Evolutionary conservation across 1,140 invertebrate genomes (phyloP).

Genomic region (Fopius arisanus): DNA sequence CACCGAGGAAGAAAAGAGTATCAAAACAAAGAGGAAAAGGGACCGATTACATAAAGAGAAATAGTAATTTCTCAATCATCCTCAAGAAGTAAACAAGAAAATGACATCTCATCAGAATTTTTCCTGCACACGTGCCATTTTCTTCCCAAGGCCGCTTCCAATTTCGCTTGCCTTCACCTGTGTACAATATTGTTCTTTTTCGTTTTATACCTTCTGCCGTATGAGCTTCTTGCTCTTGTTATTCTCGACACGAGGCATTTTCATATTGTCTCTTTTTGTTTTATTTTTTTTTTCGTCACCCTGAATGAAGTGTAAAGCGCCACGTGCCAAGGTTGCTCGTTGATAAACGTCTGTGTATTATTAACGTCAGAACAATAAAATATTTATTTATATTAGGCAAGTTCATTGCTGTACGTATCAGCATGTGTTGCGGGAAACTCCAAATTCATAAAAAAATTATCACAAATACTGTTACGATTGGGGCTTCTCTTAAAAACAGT

Average conservation of each 20-base stretch:
- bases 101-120: not conserved
- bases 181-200: not conserved
- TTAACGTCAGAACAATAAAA: not conserved
- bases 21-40: not conserved
- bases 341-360: not conserved
- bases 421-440: no score
- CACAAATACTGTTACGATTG: no score
- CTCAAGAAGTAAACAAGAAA: not conserved
- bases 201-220: not conserved
- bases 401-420: no score
- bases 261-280: conserved; percentile 27
- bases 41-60: not conserved
- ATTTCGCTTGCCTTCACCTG: not conserved
- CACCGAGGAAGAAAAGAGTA: not conserved
- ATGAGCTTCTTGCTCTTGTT: not conserved
- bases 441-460: no score
- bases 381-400: not conserved
- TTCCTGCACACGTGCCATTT: not conserved
- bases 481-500: no score
- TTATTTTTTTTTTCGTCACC: conserved; percentile 12
- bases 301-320: conserved; percentile 4
- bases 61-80: not conserved
- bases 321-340: conserved; percentile 40
- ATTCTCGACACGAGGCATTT: not conserved
- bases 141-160: not conserved